Conservation (phyloP, 1,140 invertebrate genomes). For the Tribolium castaneum region DNA sequence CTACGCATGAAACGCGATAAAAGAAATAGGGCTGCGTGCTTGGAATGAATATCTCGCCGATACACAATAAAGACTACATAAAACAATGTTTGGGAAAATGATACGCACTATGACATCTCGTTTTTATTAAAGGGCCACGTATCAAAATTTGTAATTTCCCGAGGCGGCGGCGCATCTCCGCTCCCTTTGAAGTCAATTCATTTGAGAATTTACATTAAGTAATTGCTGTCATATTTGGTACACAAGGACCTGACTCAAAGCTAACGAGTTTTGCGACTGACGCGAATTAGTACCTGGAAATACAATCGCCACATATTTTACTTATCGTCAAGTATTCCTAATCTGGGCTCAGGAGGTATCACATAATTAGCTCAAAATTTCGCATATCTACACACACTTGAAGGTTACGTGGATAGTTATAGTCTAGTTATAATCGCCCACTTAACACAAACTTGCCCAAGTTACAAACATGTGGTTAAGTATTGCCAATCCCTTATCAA, state of each 20-base stretch:
- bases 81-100: neutral
- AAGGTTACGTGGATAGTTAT: neutral
- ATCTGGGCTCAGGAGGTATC: neutral
- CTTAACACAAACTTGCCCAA: neutral
- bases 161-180: neutral
- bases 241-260: neutral
- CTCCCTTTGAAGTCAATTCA: neutral
- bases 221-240: neutral
- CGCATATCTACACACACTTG: neutral
- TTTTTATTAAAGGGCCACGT: neutral
- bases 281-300: neutral
- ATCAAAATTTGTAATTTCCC: neutral
- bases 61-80: slow-evolving; percentile 36
- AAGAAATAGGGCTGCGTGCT: slow-evolving; percentile 45
- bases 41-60: slow-evolving; percentile 43
- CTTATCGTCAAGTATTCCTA: neutral
- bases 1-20: slow-evolving; percentile 45
- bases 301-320: neutral
- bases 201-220: neutral
- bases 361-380: neutral
- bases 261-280: neutral
- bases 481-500: neutral
- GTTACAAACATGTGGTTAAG: neutral
- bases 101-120: neutral
- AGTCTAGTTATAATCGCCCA: neutral